Evolutionary conservation across 2,888 invertebrate genomes (phyloP).

Genomic region (Catocala nupta): DNA sequence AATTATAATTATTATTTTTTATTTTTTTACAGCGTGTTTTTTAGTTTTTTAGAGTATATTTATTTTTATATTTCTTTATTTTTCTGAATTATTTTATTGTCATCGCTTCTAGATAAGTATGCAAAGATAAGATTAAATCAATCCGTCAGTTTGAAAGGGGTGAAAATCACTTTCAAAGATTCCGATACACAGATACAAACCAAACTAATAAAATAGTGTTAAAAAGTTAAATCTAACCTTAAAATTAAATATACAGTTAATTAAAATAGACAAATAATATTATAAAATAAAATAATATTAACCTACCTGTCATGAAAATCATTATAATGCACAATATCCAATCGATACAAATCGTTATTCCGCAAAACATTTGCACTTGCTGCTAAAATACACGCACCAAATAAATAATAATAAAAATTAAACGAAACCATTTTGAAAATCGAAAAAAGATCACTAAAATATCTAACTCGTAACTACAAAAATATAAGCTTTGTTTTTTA

Average conservation of each 20-base stretch:
- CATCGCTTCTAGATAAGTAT: too few relatives aligned
- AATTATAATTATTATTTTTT: too few relatives aligned
- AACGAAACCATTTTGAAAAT: conserved; percentile 30
- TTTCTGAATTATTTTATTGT: too few relatives aligned
- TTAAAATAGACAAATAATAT: background rate
- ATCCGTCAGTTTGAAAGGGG: too few relatives aligned
- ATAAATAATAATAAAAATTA: conserved; percentile 37
- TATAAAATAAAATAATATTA: conserved; percentile 10
- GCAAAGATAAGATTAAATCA: too few relatives aligned
- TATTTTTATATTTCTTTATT: too few relatives aligned
- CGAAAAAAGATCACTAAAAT: conserved; percentile 9
- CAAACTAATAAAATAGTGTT: too few relatives aligned
- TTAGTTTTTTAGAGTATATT: too few relatives aligned
- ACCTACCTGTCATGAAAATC: conserved; percentile 86
- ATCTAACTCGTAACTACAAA: conserved; percentile 12
- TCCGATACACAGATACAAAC: too few relatives aligned
- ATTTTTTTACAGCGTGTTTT: too few relatives aligned
- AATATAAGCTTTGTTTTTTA: conserved; percentile 3
- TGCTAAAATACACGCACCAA: conserved; percentile 42
- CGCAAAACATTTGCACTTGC: conserved; percentile 58
- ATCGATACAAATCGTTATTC: conserved; percentile 68
- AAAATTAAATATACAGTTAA: background rate
- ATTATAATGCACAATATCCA: conserved; percentile 86
- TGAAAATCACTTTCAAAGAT: too few relatives aligned
- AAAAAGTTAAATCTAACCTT: conserved; percentile 3